Conservation (phyloP, 2,888 invertebrate species). For the Tetheella fluctuosa region DNA sequence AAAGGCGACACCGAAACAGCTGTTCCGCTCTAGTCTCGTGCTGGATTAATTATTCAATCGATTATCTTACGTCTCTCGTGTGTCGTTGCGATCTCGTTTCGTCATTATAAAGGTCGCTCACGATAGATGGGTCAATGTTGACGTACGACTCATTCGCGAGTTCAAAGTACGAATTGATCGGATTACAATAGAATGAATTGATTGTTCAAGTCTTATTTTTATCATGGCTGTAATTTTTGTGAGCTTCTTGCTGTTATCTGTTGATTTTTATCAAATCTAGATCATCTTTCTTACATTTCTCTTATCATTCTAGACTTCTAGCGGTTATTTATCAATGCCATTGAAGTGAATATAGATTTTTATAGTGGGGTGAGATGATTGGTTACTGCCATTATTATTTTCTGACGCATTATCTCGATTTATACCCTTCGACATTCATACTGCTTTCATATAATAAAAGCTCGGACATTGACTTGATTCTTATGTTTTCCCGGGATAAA, state of each 20-base stretch:
- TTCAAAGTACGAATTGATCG: constrained; percentile 7
- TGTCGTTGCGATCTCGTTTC: constrained; percentile 5
- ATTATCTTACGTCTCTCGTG: constrained; percentile 7
- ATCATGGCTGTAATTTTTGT: neutral
- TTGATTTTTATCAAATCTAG: neutral
- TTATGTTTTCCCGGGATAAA: no score
- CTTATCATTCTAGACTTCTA: no score
- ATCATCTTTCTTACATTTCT: neutral
- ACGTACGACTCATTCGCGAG: constrained; percentile 2
- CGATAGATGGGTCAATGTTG: constrained; percentile 4
- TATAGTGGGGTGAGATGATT: neutral
- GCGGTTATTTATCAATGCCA: neutral
- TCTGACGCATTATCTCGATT: neutral
- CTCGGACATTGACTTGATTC: no score
- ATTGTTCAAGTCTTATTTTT: neutral
- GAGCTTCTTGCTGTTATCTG: neutral
- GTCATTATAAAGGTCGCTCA: constrained; percentile 3
- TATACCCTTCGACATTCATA: neutral
- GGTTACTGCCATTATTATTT: neutral
- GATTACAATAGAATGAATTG: neutral
- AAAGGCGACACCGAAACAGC: constrained; percentile 5
- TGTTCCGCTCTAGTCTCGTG: constrained; percentile 9
- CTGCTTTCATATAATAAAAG: neutral
- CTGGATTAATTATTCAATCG: constrained; percentile 8
- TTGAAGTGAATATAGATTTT: neutral